phyloP scores from a whole-genome alignment of 2,113 vertebrate species.

The Rhinolophus sinicus region DNA sequence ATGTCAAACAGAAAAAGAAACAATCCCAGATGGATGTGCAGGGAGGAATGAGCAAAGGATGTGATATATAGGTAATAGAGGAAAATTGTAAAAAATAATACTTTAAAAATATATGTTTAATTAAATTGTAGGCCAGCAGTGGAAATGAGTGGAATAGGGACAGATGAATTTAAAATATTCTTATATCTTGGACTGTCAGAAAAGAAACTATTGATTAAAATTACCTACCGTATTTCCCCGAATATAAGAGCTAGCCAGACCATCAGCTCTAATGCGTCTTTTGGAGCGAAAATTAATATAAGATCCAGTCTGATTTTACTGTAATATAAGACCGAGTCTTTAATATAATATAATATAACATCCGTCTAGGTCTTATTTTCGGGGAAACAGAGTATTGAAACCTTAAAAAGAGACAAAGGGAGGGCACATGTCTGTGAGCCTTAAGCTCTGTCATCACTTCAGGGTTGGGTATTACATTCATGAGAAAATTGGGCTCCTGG shows the following conservation, averaged over 20 bases:
- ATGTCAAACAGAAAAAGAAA: not conserved
- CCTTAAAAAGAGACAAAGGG: too few species aligned
- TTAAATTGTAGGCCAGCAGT: not conserved
- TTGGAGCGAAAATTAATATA: too few species aligned
- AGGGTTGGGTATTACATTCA: not conserved
- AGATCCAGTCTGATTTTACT: too few species aligned
- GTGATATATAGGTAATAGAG: not conserved
- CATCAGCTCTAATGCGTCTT: too few species aligned
- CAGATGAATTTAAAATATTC: not conserved
- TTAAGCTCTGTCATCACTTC: not conserved
- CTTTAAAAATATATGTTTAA: not conserved
- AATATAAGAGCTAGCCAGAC: too few species aligned
- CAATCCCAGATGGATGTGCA: not conserved
- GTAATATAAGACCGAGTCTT: too few species aligned
- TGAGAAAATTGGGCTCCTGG: not conserved
- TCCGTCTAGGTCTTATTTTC: too few species aligned
- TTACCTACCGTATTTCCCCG: too few species aligned
- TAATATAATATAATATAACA: too few species aligned
- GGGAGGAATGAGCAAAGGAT: not conserved
- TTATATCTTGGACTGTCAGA: not conserved
- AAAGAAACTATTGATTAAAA: not conserved
- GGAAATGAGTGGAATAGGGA: not conserved
- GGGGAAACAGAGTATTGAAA: not conserved
- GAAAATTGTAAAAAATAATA: not conserved
- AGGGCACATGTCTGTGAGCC: not conserved